Conservation (phyloP, 2,113 vertebrate species). For the Trinectes maculatus region DNA sequence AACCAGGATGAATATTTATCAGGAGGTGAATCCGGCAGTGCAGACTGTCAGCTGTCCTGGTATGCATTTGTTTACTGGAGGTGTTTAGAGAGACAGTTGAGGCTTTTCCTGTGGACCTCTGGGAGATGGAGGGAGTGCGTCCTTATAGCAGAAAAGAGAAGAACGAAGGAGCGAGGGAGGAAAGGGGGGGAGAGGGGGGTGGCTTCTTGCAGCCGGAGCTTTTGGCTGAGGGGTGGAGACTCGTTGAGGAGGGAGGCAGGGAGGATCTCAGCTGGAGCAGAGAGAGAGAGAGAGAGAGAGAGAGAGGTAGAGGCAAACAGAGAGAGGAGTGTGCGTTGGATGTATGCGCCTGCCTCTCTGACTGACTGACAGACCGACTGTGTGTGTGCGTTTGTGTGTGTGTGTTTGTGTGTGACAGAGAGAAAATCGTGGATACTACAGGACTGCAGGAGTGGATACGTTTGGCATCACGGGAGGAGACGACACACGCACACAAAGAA, state of each 20-base stretch:
- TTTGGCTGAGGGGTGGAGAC: conserved; percentile 78
- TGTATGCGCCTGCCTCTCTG: conserved; percentile 46
- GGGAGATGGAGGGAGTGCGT: conserved; percentile 45
- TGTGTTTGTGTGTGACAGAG: conserved; percentile 50
- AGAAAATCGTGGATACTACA: conserved; percentile 59
- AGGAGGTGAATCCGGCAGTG: not conserved
- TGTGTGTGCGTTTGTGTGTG: conserved; percentile 45
- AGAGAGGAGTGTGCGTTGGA: conserved; percentile 60
- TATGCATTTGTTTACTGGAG: conserved; percentile 62
- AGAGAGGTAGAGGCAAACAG: conserved; percentile 44
- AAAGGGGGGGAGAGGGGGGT: conserved; percentile 31
- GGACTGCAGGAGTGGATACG: conserved; percentile 60
- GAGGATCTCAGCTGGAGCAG: conserved; percentile 66
- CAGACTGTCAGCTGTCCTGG: conserved; percentile 30
- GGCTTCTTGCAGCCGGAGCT: conserved; percentile 65
- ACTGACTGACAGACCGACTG: conserved; percentile 30
- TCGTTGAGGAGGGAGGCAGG: conserved; percentile 61
- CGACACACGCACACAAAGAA: conserved; percentile 17
- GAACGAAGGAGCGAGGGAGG: conserved; percentile 18
- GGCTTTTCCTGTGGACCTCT: conserved; percentile 67
- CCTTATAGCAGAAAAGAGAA: conserved; percentile 43
- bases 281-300: conserved; percentile 29
- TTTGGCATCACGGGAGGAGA: conserved; percentile 36
- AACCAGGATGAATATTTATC: conserved; percentile 11
- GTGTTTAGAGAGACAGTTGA: conserved; percentile 54